phyloP scores from a whole-genome alignment of 2,888 invertebrate species.

The Philereme vetulata region DNA sequence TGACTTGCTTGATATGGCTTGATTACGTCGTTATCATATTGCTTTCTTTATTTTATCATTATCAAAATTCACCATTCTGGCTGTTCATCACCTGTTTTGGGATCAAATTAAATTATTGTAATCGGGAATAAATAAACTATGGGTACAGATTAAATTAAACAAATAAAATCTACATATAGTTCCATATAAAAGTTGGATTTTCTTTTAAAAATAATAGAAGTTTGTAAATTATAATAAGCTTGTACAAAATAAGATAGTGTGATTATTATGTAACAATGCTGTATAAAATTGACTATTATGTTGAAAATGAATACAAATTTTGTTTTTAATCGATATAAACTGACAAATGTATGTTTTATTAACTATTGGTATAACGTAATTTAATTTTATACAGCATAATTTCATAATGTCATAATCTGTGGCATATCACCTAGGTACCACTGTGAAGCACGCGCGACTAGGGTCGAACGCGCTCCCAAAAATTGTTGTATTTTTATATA shows the following conservation, averaged over 20 bases:
- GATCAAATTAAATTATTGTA: slow-evolving; percentile 64
- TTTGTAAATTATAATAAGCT: slow-evolving; percentile 38
- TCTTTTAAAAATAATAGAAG: slow-evolving; percentile 26
- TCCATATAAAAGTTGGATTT: slow-evolving; percentile 8
- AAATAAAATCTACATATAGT: slow-evolving; percentile 12
- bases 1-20: slow-evolving; percentile 40
- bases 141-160: slow-evolving; percentile 28
- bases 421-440: slow-evolving; percentile 78
- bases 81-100: slow-evolving; percentile 70
- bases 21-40: slow-evolving; percentile 49
- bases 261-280: slow-evolving; percentile 20
- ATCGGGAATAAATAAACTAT: slow-evolving; percentile 34
- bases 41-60: slow-evolving; percentile 49
- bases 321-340: neutral
- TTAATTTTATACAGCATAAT: slow-evolving; percentile 49
- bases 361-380: neutral
- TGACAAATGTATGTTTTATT: neutral
- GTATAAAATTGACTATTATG: slow-evolving; percentile 4
- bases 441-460: slow-evolving; percentile 52
- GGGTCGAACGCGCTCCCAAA: slow-evolving; percentile 53
- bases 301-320: neutral
- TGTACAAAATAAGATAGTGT: slow-evolving; percentile 32
- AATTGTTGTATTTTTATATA: slow-evolving; percentile 81
- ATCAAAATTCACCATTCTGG: slow-evolving; percentile 50
- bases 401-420: slow-evolving; percentile 63